Percentiles rank a stretch among this genome's conserved stretches.
Evolutionary conservation across 2,888 invertebrate genomes (phyloP).

Genomic region (Leptogaster cylindrica): DNA sequence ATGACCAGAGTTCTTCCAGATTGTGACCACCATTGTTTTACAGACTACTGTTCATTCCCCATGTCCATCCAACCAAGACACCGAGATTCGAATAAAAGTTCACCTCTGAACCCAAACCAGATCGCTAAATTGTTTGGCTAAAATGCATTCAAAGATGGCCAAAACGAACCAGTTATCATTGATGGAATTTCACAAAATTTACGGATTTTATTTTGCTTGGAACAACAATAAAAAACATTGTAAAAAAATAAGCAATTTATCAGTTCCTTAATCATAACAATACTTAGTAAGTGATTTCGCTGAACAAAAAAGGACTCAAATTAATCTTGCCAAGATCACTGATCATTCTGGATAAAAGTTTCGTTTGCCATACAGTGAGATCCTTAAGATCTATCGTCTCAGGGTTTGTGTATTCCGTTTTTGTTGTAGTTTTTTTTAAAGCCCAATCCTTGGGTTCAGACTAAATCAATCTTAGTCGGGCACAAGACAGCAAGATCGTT

Average conservation of each 20-base stretch:
- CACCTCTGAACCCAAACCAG: conserved; percentile 29
- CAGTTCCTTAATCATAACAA: conserved; percentile 12
- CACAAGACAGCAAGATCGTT: conserved; percentile 32
- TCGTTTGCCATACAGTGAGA: no score
- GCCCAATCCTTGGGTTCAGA: conserved; percentile 11
- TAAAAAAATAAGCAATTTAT: conserved; percentile 13
- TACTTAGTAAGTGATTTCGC: no score
- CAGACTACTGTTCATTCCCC: conserved; percentile 22
- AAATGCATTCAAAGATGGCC: background rate
- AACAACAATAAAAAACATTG: background rate
- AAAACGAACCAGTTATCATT: background rate
- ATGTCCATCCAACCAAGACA: conserved; percentile 20
- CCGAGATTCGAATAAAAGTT: conserved; percentile 30
- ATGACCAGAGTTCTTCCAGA: conserved; percentile 20
- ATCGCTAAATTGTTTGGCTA: conserved; percentile 14
- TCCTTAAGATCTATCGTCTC: conserved; percentile 16
- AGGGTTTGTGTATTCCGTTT: conserved; percentile 9
- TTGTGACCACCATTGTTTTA: conserved; percentile 28
- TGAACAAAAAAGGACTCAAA: conserved; percentile 15
- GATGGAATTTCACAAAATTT: no score
- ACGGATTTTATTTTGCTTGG: no score
- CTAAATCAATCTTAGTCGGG: conserved; percentile 32
- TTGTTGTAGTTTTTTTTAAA: conserved; percentile 24
- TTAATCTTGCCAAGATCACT: conserved; percentile 29
- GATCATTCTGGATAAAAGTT: conserved; percentile 29